Evolutionary conservation across 1,140 invertebrate genomes (phyloP), one percentile per base, ranked within the genome.

Genomic region (Nasonia giraulti): DNA sequence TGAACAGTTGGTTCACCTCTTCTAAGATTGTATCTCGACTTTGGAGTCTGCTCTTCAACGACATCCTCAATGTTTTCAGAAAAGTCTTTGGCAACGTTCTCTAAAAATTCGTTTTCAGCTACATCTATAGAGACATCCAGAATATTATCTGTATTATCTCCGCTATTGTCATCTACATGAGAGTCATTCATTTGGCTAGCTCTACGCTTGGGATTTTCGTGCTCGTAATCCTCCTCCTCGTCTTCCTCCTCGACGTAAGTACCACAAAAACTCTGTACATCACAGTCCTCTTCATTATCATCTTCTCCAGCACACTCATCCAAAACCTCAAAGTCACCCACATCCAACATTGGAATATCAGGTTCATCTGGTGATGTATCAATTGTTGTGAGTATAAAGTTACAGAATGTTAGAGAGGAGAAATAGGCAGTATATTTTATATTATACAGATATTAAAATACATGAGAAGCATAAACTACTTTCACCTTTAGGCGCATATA

Each of bases 281-380:
- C 69, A 12, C 81, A 66, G 14, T 80, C 55, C 71, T 82, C 44
- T 80, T 50, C n/a, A 81, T 74, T 23, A 4, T 90, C 90, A 23
- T 91, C 90, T 55, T 89, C 87, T 78, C 87, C 89, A 2, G 74
- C 47, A 82, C 89, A 90, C 82, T 91, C 90, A 68, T 91, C 90
- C 55, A 90, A 74, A 40, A 91, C 85, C 84, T 91, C 83, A 80
- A 90, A 89, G 8, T 88, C 87, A 68, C 88, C 88, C 12, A 87
- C 89, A 80, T 89, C 88, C 66, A 88, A 87, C 40, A 80, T 86
- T 77, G 87, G 73, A 85, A 66, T 77, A 31, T 82, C 87, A 44
- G 79, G 82, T 76, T 87, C 85, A 47, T 89, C 89, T 89, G 27
- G 37, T 69, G 79, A 76, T 47, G 44, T 31, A 82, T 33, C 68